Evolutionary conservation across 2,113 vertebrate species (phyloP), one percentile per base, ranked within the genome.

Genomic region (Solenodon paradoxus): DNA sequence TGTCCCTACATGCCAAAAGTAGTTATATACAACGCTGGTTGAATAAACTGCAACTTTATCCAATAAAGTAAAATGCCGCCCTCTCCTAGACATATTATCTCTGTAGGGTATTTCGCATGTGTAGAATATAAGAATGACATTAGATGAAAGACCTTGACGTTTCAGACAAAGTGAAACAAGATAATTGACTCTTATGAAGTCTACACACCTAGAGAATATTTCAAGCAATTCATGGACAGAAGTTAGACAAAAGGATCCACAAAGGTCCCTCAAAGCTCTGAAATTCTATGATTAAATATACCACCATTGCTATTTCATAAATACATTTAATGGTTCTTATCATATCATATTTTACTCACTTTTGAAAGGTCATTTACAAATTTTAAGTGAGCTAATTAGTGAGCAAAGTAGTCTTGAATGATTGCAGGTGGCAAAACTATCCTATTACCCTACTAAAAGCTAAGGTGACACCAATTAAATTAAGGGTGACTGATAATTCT

Each of bases 381-480:
- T 97, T 97, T 92, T 96, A 97, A 97, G 94, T 94, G 22, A 97
- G 87, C 81, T 97, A 96, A 98, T 96, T 96, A 96, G 80, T 68
- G 95, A 96, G 80, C 51, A 96, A 96, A 97, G 88, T 72, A 80
- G 66, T 96, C 85, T 80, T 93, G 92, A 96, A 92, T 98, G 96
- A 98, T 95, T 97, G 95, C 38, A 98, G 93, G 92, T 95, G 93
- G 88, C 47, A 95, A 94, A 91, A 91, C 90, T 89, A 81, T 28
- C 91, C 92, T 95, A 93, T 89, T 96, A 77, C 51, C 81, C 95
- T 96, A 79, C 90, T 96, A 96, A 97, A 97, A 95, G 96, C 69
- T 96, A 98, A 98, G 95, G 92, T 97, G 94, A 98, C 97, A 97
- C 63, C 92, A 97, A 97, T 96, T 98, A 97, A 94, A 97, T 96